Evolutionary conservation across 2,888 invertebrate genomes (phyloP).

Genomic region (Drosophila rubida): DNA sequence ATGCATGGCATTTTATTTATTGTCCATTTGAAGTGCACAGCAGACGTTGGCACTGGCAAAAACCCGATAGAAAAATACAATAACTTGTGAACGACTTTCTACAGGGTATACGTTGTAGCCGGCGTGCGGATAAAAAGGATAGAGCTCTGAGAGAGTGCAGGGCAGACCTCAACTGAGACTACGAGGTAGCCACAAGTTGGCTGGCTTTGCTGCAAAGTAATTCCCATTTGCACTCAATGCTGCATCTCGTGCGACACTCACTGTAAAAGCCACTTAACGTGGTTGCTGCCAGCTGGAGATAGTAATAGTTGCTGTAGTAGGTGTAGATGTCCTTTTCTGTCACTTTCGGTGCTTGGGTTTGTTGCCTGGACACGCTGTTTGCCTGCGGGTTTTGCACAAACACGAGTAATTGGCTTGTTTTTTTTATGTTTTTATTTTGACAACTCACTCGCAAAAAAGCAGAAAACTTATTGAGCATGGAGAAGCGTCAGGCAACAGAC

Average conservation of each 20-base stretch:
- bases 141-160: background rate
- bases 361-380: constrained; percentile 14
- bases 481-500: constrained; percentile 16
- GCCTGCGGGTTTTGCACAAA: constrained; percentile 30
- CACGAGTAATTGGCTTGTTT: constrained; percentile 68
- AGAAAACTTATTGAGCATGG: constrained; percentile 10
- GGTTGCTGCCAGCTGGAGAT: constrained; percentile 22
- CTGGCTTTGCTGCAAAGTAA: background rate
- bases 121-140: background rate
- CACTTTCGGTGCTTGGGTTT: constrained; percentile 16
- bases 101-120: constrained; percentile 19
- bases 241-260: constrained; percentile 20
- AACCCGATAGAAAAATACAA: constrained; percentile 63
- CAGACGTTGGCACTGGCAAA: constrained; percentile 45
- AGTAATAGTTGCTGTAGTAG: background rate
- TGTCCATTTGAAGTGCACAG: constrained; percentile 60
- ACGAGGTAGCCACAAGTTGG: constrained; percentile 8
- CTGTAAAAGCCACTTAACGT: constrained; percentile 63
- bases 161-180: background rate
- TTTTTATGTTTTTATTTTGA: constrained; percentile 26
- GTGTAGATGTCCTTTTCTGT: constrained; percentile 10
- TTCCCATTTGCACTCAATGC: constrained; percentile 8
- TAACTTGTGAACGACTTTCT: constrained; percentile 50
- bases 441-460: constrained; percentile 1
- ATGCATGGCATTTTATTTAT: constrained; percentile 57